phyloP scores from a whole-genome alignment of 2,888 invertebrate species.

The Carpatolechia fugitivella region DNA sequence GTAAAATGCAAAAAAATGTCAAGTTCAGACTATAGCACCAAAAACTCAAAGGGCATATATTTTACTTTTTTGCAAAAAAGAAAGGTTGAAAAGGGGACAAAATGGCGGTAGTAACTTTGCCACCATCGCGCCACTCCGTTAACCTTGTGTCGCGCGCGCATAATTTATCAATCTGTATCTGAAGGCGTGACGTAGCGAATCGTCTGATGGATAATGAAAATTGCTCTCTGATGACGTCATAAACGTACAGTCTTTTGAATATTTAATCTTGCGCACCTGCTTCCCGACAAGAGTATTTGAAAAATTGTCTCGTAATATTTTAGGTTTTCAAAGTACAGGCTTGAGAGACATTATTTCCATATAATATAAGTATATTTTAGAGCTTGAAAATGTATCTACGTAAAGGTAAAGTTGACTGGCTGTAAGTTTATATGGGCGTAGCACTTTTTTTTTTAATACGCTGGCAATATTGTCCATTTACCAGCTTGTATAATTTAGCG shows the following conservation, averaged over 20 bases:
- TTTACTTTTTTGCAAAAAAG: slow-evolving; percentile 6
- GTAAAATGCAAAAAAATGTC: no score
- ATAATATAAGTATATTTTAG: no score
- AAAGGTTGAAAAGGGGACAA: background rate
- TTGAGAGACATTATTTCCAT: no score
- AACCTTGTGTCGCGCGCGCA: slow-evolving; percentile 33
- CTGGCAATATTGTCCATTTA: no score
- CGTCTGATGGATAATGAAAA: slow-evolving; percentile 27
- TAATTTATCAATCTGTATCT: slow-evolving; percentile 54
- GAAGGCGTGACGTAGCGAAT: slow-evolving; percentile 16
- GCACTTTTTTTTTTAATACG: no score
- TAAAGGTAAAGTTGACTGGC: no score
- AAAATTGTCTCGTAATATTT: no score
- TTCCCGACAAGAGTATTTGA: background rate
- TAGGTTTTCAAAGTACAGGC: no score
- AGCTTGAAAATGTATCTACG: no score
- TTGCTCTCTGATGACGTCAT: slow-evolving; percentile 20
- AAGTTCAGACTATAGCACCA: background rate
- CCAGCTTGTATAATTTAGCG: no score
- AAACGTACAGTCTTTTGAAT: background rate
- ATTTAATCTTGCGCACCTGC: background rate
- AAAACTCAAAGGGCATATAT: background rate
- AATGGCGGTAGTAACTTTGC: slow-evolving; percentile 1
- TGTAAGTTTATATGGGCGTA: no score
- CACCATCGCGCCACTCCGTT: slow-evolving; percentile 1